phyloP scores from a whole-genome alignment of 2,797 vertebrate genomes.

The Phoebastria nigripes region DNA sequence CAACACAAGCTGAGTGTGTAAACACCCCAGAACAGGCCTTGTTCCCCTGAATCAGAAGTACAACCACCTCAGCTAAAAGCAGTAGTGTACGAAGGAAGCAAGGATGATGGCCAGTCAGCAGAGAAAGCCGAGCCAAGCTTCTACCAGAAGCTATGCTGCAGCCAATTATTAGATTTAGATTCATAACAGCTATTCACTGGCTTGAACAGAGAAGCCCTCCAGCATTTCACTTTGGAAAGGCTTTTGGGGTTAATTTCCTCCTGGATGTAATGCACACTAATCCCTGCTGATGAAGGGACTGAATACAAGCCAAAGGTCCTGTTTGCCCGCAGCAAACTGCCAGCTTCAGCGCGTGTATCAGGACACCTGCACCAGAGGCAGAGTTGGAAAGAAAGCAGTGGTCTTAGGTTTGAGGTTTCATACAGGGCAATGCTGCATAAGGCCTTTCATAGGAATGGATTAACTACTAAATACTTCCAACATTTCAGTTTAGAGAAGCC shows the following conservation, averaged over 20 bases:
- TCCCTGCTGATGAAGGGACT: slow-evolving; percentile 35
- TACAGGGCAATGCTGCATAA: not conserved
- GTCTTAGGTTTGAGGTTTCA: not conserved
- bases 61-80: not conserved
- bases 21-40: not conserved
- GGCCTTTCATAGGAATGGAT: not conserved
- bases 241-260: slow-evolving; percentile 48
- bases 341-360: not conserved
- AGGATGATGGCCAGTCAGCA: not conserved
- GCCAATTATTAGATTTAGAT: not conserved
- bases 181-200: not conserved
- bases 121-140: not conserved
- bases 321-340: slow-evolving; percentile 28
- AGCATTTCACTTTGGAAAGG: not conserved
- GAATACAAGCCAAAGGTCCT: slow-evolving; percentile 52
- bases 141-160: not conserved
- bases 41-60: not conserved
- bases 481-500: not conserved
- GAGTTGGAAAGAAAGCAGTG: not conserved
- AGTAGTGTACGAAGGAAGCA: not conserved
- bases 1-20: not conserved
- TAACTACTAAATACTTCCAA: not conserved
- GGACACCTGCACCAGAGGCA: not conserved
- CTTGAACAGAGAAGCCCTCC: not conserved
- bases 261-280: slow-evolving; percentile 36